phyloP scores from a whole-genome alignment of 2,113 vertebrate genomes.

The Lanius ludovicianus region DNA sequence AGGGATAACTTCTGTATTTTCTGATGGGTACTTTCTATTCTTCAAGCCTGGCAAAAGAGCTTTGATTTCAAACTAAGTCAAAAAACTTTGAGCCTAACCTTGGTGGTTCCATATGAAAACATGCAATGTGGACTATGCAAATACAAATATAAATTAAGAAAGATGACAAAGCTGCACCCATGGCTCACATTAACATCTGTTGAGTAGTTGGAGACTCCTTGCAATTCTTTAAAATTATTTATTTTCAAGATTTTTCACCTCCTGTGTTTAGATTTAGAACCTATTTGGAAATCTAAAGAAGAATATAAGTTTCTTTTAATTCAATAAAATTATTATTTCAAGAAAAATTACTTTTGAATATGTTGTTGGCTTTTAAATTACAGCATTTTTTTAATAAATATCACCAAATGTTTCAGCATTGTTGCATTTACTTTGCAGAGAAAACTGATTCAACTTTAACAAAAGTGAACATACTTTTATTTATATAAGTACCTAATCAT shows the following conservation, averaged over 20 bases:
- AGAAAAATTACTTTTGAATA: neutral
- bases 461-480: conserved; percentile 21
- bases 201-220: neutral
- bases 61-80: neutral
- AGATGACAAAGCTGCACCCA: neutral
- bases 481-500: conserved; percentile 21
- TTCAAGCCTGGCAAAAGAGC: neutral
- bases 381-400: conserved; percentile 37
- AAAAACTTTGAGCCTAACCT: neutral
- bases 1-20: neutral
- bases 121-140: neutral
- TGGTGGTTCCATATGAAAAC: neutral
- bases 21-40: neutral
- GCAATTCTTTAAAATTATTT: neutral
- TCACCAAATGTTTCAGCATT: conserved; percentile 26
- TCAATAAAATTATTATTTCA: neutral
- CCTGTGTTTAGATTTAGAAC: neutral
- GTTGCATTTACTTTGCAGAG: conserved; percentile 50
- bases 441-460: conserved; percentile 57
- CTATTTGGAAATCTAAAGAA: neutral
- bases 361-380: neutral
- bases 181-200: neutral
- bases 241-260: neutral
- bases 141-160: neutral
- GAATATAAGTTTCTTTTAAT: neutral